phyloP scores from a whole-genome alignment of 2,797 vertebrate genomes.

The Acridotheres tristis region DNA sequence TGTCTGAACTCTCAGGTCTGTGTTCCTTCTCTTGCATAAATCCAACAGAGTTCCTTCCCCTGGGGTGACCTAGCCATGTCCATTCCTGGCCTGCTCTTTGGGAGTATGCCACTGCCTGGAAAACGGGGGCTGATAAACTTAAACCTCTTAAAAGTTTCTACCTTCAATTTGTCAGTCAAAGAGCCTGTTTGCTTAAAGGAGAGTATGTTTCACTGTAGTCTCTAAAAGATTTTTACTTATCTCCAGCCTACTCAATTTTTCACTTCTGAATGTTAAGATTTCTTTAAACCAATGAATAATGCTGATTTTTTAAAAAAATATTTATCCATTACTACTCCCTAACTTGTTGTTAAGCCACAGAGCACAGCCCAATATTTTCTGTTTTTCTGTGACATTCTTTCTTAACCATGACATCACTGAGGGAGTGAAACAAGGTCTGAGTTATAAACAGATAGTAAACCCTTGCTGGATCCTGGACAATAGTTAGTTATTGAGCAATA shows the following conservation, averaged over 20 bases:
- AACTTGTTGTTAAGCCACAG: not conserved
- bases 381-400: not conserved
- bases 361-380: not conserved
- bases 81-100: not conserved
- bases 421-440: not conserved
- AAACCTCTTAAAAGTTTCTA: not conserved
- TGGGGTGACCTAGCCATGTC: not conserved
- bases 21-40: not conserved
- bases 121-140: not conserved
- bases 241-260: not conserved
- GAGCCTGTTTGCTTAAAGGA: not conserved
- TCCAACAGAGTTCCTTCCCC: not conserved
- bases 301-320: not conserved
- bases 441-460: not conserved
- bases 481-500: not conserved
- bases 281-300: not conserved
- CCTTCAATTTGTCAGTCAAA: not conserved
- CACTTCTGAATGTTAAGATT: not conserved
- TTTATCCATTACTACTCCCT: not conserved
- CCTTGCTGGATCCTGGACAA: not conserved
- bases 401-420: not conserved
- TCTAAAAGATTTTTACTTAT: not conserved
- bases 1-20: not conserved
- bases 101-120: not conserved
- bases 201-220: not conserved